Conservation (phyloP, 1,140 invertebrate species). For the Drosophila aff. region DNA sequence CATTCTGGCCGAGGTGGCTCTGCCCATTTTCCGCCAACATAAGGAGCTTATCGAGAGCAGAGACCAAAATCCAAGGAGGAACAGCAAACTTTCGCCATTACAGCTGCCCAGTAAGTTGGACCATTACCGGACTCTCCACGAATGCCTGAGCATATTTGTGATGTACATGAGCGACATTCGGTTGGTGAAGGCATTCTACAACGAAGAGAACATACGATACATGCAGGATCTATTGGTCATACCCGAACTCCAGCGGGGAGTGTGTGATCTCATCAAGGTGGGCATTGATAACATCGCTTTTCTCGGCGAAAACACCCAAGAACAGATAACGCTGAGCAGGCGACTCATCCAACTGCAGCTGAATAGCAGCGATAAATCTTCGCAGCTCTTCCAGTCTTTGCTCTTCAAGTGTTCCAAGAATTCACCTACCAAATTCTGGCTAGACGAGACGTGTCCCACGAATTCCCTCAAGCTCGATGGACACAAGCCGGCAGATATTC, state of each 20-base stretch:
- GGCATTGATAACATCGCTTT: conserved; percentile 83
- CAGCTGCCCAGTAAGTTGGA: conserved; percentile 52
- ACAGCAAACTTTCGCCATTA: conserved; percentile 38
- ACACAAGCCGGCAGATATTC: conserved; percentile 69
- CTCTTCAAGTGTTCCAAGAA: conserved; percentile 48
- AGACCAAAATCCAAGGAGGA: background rate
- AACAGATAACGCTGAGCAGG: conserved; percentile 64
- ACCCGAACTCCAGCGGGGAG: conserved; percentile 69
- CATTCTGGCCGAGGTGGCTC: conserved; percentile 72
- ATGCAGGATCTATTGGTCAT: conserved; percentile 73
- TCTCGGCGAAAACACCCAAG: conserved; percentile 73
- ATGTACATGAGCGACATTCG: conserved; percentile 81
- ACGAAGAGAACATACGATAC: conserved; percentile 79
- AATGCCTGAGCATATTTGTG: conserved; percentile 78
- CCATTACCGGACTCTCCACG: conserved; percentile 67
- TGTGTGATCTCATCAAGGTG: conserved; percentile 84
- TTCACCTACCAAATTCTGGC: conserved; percentile 59
- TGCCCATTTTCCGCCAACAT: conserved; percentile 73
- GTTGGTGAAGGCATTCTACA: conserved; percentile 80
- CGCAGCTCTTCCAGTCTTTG: conserved; percentile 65
- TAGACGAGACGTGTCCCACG: conserved; percentile 40
- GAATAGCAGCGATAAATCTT: conserved; percentile 72
- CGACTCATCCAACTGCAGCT: conserved; percentile 76
- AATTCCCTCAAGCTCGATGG: conserved; percentile 33
- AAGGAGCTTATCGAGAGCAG: conserved; percentile 52